Base-by-base conservation (phyloP, 2,888 invertebrate species). In the Pristionchus arcanus region DNA sequence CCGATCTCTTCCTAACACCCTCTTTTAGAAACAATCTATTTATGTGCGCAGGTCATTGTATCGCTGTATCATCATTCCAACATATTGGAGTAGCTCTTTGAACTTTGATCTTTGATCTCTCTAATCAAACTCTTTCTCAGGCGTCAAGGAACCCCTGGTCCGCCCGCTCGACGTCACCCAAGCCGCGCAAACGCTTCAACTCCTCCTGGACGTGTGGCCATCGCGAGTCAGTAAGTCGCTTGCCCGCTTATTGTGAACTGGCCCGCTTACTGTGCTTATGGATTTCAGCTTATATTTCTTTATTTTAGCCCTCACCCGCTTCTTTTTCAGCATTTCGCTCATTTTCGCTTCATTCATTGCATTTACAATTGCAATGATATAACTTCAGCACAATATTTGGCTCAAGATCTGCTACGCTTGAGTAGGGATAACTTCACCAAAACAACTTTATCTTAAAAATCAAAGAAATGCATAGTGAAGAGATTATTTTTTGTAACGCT, bases 161-260 rank as follows among this genome's bases (percentile, higher is more conserved):
- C 92, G 95, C 66, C 91, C 92, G n/a, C 91, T 95, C 28, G 94
- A 95, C 90, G 91, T 92, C n/a, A 90, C 91, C 31, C 94, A 94
- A 88, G 94, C 95, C 7, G 91, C 92, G 19, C 74, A 90, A 28
- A 92, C 93, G 11, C 92, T 95, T 49, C 92, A 93, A 87, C 85
- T 94, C 81, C 91, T 95, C 42, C 88, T 95, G 87, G 94, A 95
- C 59, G 91, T 94, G 90, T 95, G 95, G 95, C 95, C 95, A 85
- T 93, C 93, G 91, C 92, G 95, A 94, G 94, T 94, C 91, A 95
- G 95, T 95, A 93, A 94, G 95, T 95, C 86, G 88, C 59, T 37
- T 83, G 89, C 74, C 68, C 63, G 81, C 86, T 77, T 68, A 15
- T 31, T 85, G 59, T 85, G 19, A 25, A 16, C 7, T 55, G 83